Evolutionary conservation across 1,140 invertebrate genomes (phyloP), one percentile per base, ranked within the genome.

Genomic region (Brachionus rubens): DNA sequence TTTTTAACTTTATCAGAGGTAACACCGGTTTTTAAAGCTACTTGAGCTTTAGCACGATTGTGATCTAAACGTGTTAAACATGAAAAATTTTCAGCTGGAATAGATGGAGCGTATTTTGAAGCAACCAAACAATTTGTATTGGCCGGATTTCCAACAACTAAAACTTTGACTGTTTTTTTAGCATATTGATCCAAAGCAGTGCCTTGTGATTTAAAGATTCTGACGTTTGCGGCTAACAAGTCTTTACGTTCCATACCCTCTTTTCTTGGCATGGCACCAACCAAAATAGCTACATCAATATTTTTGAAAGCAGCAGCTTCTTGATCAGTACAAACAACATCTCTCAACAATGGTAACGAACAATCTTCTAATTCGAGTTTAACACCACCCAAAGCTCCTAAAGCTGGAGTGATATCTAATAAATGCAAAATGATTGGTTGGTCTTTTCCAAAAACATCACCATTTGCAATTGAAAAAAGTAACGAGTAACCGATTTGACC

Each of bases 221-320:
- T 95, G 4, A 98, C 95, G 87, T 99, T 99, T 7, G 96, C 96
- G 43, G 93, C 91, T 30, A 96, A 85, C 26, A 93, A 84, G 83
- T 99, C 97, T 85, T 98, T 99, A 46, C 97, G 89, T 83, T 99
- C 96, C 97, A 99, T 99, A 50, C 96, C 96, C 82, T 99, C 92
- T 81, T 91, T 92, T 16, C 97, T 89, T 0, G 97, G 97, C 96
- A 99, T 99, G 5, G 97, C 91, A 48, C 97, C 97, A 43, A 99
- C 94, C 52, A 99, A 86, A 82, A 99, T 98, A n/a, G 94, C 97
- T 56, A 94, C 92, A 80, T 95, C 92, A 59, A 97, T 92, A 87
- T 96, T 91, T 81, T 94, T 93, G 85, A 99, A 99, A 46, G 92
- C 97, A 48, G 88, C 89, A 65, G 88, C 89, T 46, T 92, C 91